Evolutionary conservation across 2,797 vertebrate species (phyloP).

Genomic region (Pempheris klunzingeri): DNA sequence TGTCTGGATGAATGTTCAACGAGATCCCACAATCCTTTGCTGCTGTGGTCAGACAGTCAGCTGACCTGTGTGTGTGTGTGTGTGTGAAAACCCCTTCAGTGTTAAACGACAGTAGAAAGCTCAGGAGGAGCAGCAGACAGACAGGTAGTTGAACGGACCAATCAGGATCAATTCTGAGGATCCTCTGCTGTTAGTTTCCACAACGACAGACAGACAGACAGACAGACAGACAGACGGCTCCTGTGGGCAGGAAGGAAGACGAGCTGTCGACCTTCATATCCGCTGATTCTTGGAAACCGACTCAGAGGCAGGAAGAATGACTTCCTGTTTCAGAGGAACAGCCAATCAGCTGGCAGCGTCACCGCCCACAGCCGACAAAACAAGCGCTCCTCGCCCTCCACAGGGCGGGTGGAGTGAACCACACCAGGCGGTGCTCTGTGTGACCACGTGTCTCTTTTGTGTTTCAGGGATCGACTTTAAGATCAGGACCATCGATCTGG

Average conservation of each 20-base stretch:
- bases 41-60: constrained; percentile 72
- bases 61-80: constrained; percentile 55
- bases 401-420: not conserved
- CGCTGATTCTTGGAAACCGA: constrained; percentile 27
- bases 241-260: constrained; percentile 24
- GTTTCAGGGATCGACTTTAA: constrained; percentile 94
- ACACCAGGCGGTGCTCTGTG: not conserved
- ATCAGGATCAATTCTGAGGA: too few relatives aligned
- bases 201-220: not conserved
- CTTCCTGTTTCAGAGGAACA: constrained; percentile 31
- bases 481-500: constrained; percentile 94
- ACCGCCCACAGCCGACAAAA: not conserved
- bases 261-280: not conserved
- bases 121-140: too few relatives aligned
- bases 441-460: not conserved
- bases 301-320: constrained; percentile 30
- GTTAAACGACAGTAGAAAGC: too few relatives aligned
- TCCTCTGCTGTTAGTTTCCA: constrained; percentile 60
- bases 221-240: not conserved
- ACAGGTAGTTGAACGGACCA: too few relatives aligned
- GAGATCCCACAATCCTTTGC: constrained; percentile 61
- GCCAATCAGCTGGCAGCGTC: constrained; percentile 21
- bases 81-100: too few relatives aligned
- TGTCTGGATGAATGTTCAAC: constrained; percentile 40
- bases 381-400: constrained; percentile 10